Evolutionary conservation across 1,140 invertebrate genomes (phyloP).

Genomic region (Lepidotrigona ventralis): DNA sequence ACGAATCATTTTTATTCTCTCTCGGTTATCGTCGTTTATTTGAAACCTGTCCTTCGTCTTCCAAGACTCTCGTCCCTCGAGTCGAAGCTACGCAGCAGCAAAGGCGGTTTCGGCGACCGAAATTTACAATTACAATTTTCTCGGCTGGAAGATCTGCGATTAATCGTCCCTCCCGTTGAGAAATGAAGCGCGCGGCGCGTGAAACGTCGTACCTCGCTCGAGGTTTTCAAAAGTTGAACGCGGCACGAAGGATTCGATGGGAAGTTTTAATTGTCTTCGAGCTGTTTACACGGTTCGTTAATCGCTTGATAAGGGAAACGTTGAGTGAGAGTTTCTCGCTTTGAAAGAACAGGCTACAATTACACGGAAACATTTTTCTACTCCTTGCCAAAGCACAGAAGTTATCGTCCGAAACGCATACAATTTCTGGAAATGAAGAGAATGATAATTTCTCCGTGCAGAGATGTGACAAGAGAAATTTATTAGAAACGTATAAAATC

Average conservation of each 20-base stretch:
- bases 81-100: background rate
- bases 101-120: background rate
- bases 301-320: background rate
- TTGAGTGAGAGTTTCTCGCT: background rate
- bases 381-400: too few relatives aligned
- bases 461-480: background rate
- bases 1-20: background rate
- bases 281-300: background rate
- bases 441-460: too few relatives aligned
- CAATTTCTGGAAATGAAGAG: background rate
- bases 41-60: background rate
- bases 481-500: background rate
- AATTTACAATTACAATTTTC: background rate
- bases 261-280: constrained; percentile 22
- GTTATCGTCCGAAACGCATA: too few relatives aligned
- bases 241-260: background rate
- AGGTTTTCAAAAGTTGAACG: background rate
- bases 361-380: too few relatives aligned
- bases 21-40: too few relatives aligned
- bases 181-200: background rate
- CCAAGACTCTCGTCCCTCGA: background rate
- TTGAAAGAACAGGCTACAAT: too few relatives aligned
- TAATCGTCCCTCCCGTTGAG: background rate
- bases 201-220: background rate
- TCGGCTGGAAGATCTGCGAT: background rate